These are phyloP conservation scores for Dicaeum eximium DNA, from an alignment of 2,113 vertebrate genomes.

Conservation along the genomic window DNA sequence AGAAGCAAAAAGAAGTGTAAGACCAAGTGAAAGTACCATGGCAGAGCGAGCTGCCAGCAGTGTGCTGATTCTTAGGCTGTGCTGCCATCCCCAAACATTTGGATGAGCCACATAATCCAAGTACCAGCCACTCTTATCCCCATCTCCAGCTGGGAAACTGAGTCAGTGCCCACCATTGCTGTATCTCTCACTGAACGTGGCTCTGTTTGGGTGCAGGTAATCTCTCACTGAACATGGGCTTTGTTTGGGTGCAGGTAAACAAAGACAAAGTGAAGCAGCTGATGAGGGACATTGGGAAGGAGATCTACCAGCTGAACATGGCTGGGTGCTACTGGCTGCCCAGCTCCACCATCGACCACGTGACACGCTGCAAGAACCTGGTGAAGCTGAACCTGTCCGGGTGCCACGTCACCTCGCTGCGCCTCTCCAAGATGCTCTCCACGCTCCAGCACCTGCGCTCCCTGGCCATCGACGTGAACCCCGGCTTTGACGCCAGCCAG, in stretches of 20 bases:
- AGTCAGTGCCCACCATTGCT: background rate
- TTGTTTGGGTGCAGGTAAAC: constrained; percentile 75
- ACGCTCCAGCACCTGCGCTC: constrained; percentile 80
- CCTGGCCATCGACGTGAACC: constrained; percentile 86
- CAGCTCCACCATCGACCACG: constrained; percentile 77
- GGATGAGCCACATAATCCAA: background rate
- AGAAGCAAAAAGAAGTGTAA: background rate
- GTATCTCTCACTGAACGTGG: background rate
- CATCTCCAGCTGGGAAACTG: background rate
- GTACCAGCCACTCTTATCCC: background rate
- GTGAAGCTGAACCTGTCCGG: constrained; percentile 88
- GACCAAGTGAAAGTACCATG: background rate
- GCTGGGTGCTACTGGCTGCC: constrained; percentile 94
- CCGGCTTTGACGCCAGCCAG: constrained; percentile 83
- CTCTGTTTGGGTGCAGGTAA: constrained; percentile 74
- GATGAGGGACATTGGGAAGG: constrained; percentile 77
- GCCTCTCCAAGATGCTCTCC: constrained; percentile 88
- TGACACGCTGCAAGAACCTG: constrained; percentile 83
- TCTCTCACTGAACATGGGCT: background rate
- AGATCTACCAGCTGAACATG: constrained; percentile 87
- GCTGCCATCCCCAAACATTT: background rate
- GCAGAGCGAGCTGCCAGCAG: background rate
- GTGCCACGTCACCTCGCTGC: constrained; percentile 85
- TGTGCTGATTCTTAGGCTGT: background rate
- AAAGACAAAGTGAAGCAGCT: constrained; percentile 81